Percentiles rank a stretch among this genome's conserved stretches.
Conservation (phyloP, 2,888 invertebrate species). For the Tubulanus polymorphus region DNA sequence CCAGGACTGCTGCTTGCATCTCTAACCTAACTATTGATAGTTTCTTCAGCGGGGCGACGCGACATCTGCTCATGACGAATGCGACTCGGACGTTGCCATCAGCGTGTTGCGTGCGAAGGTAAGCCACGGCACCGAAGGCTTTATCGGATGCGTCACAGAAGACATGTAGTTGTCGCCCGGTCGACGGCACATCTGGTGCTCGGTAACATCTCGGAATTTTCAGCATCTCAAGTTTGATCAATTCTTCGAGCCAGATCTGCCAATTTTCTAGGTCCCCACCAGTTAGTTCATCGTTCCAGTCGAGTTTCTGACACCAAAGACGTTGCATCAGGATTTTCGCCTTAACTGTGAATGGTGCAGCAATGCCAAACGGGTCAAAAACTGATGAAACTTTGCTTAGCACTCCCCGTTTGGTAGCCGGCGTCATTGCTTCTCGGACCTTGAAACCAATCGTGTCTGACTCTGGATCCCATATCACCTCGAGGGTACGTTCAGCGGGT, state of each 20-base stretch:
- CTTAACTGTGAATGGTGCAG: background rate
- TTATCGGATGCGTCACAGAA: constrained; percentile 9
- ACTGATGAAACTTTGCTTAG: constrained; percentile 7
- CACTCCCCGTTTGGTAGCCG: constrained; percentile 5
- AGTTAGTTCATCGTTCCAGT: constrained; percentile 9
- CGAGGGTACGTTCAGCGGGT: constrained; percentile 10
- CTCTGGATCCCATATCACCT: constrained; percentile 9
- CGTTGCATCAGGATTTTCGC: constrained; percentile 8
- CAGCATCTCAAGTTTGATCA: background rate
- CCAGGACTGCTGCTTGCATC: constrained; percentile 3
- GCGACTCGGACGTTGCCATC: constrained; percentile 2
- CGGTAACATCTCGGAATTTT: constrained; percentile 6
- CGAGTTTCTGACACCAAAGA: constrained; percentile 5
- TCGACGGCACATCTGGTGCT: background rate
- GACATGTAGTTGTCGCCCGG: constrained; percentile 3
- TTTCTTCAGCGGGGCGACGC: constrained; percentile 7
- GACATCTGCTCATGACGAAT: constrained; percentile 5
- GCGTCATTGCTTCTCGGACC: background rate
- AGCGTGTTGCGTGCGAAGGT: constrained; percentile 1
- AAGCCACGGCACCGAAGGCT: constrained; percentile 7
- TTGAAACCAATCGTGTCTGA: constrained; percentile 8
- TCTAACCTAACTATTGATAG: constrained; percentile 6
- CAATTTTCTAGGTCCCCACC: background rate
- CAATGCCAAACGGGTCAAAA: constrained; percentile 11
- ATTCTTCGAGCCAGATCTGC: constrained; percentile 1